Evolutionary conservation across 2,888 invertebrate genomes (phyloP), one percentile per base, ranked within the genome.

Genomic region (Dinocampus coccinellae): DNA sequence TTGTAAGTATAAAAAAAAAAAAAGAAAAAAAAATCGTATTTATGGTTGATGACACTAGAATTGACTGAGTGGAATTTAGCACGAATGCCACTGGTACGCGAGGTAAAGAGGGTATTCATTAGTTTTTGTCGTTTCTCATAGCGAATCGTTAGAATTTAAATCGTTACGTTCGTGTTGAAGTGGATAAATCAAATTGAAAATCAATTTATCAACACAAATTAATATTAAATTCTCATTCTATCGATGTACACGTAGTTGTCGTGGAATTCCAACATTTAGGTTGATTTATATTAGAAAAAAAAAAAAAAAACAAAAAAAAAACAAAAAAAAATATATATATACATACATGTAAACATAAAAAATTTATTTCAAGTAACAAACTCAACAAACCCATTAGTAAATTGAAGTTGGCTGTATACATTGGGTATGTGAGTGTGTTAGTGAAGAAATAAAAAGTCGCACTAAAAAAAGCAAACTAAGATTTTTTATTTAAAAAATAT

Each of bases 1-100:
- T n/a, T n/a, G n/a, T n/a, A n/a, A n/a, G n/a, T 2, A n/a, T 0
- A 39, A 39, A 6, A 39, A 39, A 39, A 39, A 36, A n/a, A 39
- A 39, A n/a, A 39, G n/a, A 39, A 39, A 39, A 39, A 7, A 39
- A 6, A 3, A n/a, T n/a, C n/a, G n/a, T 39, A 65, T 65, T 65
- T 34, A 64, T 36, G 53, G 34, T 53, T 53, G 53, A 64, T 34
- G 36, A 55, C 65, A 22, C 62, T 53, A 29, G 55, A 65, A 33
- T 65, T 34, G 65, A 36, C 36, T 53, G 55, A 65, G 55, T 65
- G 65, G 65, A 55, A 65, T 52, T 65, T 65, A 53, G 65, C 65
- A 65, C 36, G 53, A 55, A 65, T 26, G 53, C 39, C 39, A 39
- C n/a, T 3, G n/a, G 39, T 39, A n/a, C 39, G 39, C n/a, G 13